Evolutionary conservation across 2,113 vertebrate species (phyloP).

Genomic region (Acrocephalus kingi): DNA sequence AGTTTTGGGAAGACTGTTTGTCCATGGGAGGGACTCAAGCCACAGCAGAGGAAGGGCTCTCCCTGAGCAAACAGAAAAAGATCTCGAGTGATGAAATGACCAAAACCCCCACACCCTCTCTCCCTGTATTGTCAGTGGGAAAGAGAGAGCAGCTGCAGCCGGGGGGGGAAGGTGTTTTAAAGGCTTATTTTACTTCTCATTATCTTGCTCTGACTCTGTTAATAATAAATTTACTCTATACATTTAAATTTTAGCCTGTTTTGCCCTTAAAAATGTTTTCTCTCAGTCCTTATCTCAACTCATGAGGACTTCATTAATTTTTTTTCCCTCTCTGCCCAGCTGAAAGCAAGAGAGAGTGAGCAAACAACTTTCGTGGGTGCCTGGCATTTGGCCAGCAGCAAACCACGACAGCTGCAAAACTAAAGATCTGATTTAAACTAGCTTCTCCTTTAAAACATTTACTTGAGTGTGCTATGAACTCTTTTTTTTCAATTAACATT

Average conservation of each 20-base stretch:
- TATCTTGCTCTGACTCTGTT: background rate
- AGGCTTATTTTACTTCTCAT: background rate
- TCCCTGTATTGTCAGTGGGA: background rate
- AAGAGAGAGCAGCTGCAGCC: background rate
- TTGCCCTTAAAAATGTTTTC: background rate
- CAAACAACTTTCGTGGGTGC: background rate
- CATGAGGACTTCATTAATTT: background rate
- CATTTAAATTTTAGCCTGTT: background rate
- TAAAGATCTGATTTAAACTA: background rate
- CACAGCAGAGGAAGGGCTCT: background rate
- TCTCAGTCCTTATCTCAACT: background rate
- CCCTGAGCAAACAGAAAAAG: background rate
- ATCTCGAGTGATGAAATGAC: rapidly evolving
- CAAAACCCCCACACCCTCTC: background rate
- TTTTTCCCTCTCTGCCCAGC: background rate
- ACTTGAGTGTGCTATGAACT: background rate
- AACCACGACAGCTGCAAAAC: background rate
- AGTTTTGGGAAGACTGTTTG: background rate
- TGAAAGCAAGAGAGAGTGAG: background rate
- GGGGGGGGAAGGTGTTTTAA: background rate
- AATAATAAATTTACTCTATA: background rate
- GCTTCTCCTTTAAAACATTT: background rate
- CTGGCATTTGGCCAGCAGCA: background rate
- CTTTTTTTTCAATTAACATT: background rate
- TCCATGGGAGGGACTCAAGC: background rate